These are phyloP conservation scores for Tanaodytes sp. DNA, from an alignment of 2,888 invertebrate genomes.

Conservation along the genomic window DNA sequence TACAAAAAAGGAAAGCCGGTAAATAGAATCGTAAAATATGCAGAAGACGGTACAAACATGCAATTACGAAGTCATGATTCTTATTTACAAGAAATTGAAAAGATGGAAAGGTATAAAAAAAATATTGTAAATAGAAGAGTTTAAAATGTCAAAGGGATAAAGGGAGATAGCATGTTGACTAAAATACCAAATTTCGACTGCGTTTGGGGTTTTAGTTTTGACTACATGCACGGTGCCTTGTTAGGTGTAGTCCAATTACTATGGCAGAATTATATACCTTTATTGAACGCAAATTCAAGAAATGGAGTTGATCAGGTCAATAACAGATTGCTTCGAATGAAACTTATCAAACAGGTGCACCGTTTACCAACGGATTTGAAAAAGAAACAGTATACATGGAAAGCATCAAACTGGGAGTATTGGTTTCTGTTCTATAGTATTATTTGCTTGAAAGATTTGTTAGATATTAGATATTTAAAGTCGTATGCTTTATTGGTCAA, in stretches of 20 bases:
- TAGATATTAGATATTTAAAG: constrained; percentile 13
- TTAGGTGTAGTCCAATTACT: constrained; percentile 23
- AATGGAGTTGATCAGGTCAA: not conserved
- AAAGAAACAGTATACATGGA: constrained; percentile 10
- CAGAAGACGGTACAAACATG: not conserved
- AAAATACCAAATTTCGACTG: constrained; percentile 19
- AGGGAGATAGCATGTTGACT: constrained; percentile 2
- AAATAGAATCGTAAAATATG: constrained; percentile 15
- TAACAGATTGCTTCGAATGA: constrained; percentile 3
- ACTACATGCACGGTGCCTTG: too few relatives aligned
- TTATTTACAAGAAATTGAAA: constrained; percentile 12
- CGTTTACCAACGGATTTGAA: constrained; percentile 11
- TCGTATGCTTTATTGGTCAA: constrained; percentile 19
- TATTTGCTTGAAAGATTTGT: constrained; percentile 25
- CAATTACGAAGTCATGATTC: constrained; percentile 15
- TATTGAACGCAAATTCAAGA: not conserved
- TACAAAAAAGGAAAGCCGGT: constrained; percentile 24
- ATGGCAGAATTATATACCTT: constrained; percentile 16
- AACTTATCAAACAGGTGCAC: constrained; percentile 19
- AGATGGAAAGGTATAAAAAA: not conserved
- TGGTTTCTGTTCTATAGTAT: constrained; percentile 41
- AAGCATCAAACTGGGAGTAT: constrained; percentile 30
- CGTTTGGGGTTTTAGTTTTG: constrained; percentile 38
- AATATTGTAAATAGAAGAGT: not conserved
- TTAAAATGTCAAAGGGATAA: constrained; percentile 5